These are phyloP conservation scores for Microcaecilia unicolor DNA, from an alignment of 2,797 vertebrate genomes.

Conservation along the genomic window DNA sequence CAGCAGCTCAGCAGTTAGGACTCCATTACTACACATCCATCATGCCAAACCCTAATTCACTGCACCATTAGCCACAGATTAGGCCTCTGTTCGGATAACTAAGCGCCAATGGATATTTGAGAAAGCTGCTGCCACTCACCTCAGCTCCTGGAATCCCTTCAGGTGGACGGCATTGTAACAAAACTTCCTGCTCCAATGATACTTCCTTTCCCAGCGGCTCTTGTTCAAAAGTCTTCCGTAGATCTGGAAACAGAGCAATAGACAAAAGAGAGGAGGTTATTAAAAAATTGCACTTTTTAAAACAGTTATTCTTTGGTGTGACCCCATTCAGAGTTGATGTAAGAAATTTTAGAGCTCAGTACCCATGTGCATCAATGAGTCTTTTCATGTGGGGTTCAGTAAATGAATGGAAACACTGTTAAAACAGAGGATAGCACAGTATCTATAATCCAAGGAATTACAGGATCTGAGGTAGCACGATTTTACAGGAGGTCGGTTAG, in stretches of 20 bases:
- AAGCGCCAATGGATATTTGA: slow-evolving; percentile 14
- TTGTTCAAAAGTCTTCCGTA: slow-evolving; percentile 94
- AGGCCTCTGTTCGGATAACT: slow-evolving; percentile 10
- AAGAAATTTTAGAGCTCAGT: too few relatives aligned
- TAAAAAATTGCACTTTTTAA: too few relatives aligned
- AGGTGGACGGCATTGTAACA: slow-evolving; percentile 94
- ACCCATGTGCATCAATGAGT: too few relatives aligned
- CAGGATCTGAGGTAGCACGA: too few relatives aligned
- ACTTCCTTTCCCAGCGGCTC: slow-evolving; percentile 97
- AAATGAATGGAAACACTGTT: too few relatives aligned
- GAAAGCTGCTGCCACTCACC: slow-evolving; percentile 52
- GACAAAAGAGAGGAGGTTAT: neutral
- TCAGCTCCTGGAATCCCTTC: slow-evolving; percentile 94
- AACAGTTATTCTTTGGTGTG: too few relatives aligned
- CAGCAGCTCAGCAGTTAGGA: slow-evolving; percentile 48
- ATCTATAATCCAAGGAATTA: too few relatives aligned
- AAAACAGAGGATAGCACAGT: too few relatives aligned
- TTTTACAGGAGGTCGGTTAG: too few relatives aligned
- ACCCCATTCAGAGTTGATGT: too few relatives aligned
- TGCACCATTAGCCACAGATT: slow-evolving; percentile 32
- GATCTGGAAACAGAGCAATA: slow-evolving; percentile 60
- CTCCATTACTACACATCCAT: slow-evolving; percentile 49
- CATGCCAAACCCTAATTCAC: slow-evolving; percentile 29
- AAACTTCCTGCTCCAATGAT: slow-evolving; percentile 88
- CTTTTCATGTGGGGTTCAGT: too few relatives aligned